phyloP scores from a whole-genome alignment of 1,140 invertebrate genomes.

The Radopholus similis region DNA sequence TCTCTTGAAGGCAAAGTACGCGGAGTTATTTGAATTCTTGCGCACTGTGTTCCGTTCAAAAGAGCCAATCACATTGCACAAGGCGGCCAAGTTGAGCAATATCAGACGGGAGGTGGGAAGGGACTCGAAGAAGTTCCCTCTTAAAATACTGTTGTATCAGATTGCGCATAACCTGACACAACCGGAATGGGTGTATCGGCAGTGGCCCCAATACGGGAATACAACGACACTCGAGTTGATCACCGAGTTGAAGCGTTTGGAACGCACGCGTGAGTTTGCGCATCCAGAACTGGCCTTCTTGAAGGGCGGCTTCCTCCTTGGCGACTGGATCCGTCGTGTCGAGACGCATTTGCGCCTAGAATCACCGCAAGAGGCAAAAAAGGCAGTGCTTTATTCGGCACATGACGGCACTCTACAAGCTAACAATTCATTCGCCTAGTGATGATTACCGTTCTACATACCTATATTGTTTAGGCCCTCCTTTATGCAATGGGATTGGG shows the following conservation, averaged over 20 bases:
- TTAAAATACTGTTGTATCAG: not conserved
- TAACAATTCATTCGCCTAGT: too few relatives aligned
- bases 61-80: not conserved
- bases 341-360: constrained; percentile 6
- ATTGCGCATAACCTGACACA: constrained; percentile 18
- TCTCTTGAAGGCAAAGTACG: constrained; percentile 7
- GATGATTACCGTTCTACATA: not conserved
- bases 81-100: constrained; percentile 16
- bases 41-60: constrained; percentile 1
- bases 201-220: constrained; percentile 26
- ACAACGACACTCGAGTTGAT: constrained; percentile 34
- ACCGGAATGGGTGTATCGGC: constrained; percentile 10
- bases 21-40: constrained; percentile 20
- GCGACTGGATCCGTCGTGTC: constrained; percentile 31
- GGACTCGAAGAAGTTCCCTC: not conserved
- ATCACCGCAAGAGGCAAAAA: constrained; percentile 13
- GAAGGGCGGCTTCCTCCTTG: constrained; percentile 37
- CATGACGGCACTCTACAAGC: constrained; percentile 17
- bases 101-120: constrained; percentile 15
- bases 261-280: constrained; percentile 30
- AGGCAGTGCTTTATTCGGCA: constrained; percentile 10
- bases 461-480: not conserved
- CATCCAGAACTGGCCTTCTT: constrained; percentile 18
- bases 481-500: not conserved
- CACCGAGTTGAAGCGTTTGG: constrained; percentile 27